These are phyloP conservation scores for Motacilla alba DNA, from an alignment of 2,113 vertebrate species.

Conservation along the genomic window DNA sequence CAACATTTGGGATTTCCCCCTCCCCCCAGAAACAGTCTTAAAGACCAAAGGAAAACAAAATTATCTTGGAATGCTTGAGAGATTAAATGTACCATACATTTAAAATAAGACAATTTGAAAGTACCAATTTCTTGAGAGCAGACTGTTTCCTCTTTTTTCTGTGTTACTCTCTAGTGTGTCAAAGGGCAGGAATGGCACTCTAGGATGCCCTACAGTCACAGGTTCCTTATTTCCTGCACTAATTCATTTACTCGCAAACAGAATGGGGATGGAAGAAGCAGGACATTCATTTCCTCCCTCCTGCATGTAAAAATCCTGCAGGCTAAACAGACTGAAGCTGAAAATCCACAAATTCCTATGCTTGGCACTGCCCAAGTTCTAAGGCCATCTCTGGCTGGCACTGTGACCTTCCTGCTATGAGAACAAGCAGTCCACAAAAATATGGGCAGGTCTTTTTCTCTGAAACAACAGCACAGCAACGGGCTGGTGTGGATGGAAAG, in stretches of 20 bases:
- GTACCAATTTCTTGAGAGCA: neutral
- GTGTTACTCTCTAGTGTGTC: neutral
- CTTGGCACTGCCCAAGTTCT: neutral
- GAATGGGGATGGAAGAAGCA: neutral
- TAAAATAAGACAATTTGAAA: neutral
- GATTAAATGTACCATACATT: conserved; percentile 20
- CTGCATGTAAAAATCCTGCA: neutral
- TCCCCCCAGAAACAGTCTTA: neutral
- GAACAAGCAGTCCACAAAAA: neutral
- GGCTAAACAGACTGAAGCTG: neutral
- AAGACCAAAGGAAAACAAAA: conserved; percentile 39
- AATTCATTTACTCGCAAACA: neutral
- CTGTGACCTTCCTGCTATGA: neutral
- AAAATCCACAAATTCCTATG: neutral
- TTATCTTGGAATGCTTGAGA: neutral
- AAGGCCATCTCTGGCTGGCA: neutral
- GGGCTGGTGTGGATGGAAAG: neutral
- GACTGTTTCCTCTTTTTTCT: neutral
- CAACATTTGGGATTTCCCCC: neutral
- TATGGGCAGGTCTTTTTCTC: neutral
- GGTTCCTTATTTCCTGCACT: neutral
- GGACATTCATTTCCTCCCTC: neutral
- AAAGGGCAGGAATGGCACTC: neutral
- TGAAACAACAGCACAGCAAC: neutral
- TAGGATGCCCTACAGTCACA: neutral